Evolutionary conservation across 2,113 vertebrate genomes (phyloP).

Genomic region (Saimiri boliviensis): DNA sequence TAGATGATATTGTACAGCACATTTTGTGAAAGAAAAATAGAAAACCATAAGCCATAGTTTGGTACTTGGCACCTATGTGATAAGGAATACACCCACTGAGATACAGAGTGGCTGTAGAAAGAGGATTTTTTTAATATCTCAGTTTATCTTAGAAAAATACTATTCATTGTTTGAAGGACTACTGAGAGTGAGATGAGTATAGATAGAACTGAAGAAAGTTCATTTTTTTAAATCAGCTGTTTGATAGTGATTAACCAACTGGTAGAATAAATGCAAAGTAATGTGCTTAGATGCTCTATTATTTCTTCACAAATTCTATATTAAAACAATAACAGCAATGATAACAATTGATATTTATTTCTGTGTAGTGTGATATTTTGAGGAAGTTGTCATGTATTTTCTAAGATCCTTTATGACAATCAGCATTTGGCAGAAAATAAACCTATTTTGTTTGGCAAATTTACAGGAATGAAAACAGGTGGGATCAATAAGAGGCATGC

Average conservation of each 20-base stretch:
- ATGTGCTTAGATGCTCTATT: neutral
- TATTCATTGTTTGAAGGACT: neutral
- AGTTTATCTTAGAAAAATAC: neutral
- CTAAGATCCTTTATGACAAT: slow-evolving; percentile 64
- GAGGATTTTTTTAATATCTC: slow-evolving; percentile 6
- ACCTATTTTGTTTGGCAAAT: slow-evolving; percentile 40
- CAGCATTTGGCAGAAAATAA: slow-evolving; percentile 26
- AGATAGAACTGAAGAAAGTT: neutral
- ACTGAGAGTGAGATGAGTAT: neutral
- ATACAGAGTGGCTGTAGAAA: slow-evolving; percentile 14
- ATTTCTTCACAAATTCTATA: neutral
- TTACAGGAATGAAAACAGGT: slow-evolving; percentile 20
- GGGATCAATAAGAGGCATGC: slow-evolving; percentile 76
- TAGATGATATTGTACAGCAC: neutral
- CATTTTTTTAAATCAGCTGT: neutral
- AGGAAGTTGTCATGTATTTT: slow-evolving; percentile 36
- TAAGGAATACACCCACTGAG: neutral
- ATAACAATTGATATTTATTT: slow-evolving; percentile 4
- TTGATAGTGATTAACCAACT: neutral
- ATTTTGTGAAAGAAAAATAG: slow-evolving; percentile 29
- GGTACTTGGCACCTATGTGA: neutral
- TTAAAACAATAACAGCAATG: neutral
- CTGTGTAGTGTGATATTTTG: neutral
- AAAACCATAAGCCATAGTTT: neutral
- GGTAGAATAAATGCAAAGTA: neutral